These are phyloP conservation scores for Metellina segmentata DNA, from an alignment of 2,888 invertebrate genomes.

Conservation along the genomic window DNA sequence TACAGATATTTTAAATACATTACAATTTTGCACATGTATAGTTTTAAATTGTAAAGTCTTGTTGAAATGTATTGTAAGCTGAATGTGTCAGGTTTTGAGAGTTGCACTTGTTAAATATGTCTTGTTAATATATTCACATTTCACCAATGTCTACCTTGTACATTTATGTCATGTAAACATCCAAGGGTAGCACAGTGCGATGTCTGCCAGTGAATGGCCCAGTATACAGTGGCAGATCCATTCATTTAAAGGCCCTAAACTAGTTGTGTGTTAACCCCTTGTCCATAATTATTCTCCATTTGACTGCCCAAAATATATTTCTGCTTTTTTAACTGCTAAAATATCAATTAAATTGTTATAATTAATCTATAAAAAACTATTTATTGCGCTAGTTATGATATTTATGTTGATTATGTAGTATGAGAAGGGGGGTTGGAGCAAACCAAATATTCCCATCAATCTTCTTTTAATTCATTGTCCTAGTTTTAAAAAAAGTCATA, in stretches of 20 bases:
- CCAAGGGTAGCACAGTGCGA: neutral
- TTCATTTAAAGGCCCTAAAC: neutral
- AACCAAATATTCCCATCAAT: too few species aligned
- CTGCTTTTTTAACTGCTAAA: neutral
- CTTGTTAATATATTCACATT: constrained; percentile 56
- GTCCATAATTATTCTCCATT: neutral
- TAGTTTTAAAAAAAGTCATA: too few species aligned
- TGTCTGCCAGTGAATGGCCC: neutral
- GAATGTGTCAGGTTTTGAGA: constrained; percentile 29
- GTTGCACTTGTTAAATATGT: constrained; percentile 67
- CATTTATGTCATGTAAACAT: constrained; percentile 16
- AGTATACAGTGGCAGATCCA: neutral
- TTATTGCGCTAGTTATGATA: too few species aligned
- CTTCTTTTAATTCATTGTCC: too few species aligned
- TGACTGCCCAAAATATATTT: neutral
- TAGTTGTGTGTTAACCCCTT: neutral
- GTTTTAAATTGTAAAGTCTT: constrained; percentile 66
- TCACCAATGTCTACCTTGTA: constrained; percentile 41
- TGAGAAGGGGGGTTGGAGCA: too few species aligned
- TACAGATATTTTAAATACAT: constrained; percentile 34
- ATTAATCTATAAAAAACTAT: neutral
- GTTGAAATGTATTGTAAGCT: constrained; percentile 58
- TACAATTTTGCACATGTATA: constrained; percentile 56
- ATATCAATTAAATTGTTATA: neutral
- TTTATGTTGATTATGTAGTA: too few species aligned